Evolutionary conservation across 2,888 invertebrate genomes (phyloP).

Genomic region (Arenicola marina): DNA sequence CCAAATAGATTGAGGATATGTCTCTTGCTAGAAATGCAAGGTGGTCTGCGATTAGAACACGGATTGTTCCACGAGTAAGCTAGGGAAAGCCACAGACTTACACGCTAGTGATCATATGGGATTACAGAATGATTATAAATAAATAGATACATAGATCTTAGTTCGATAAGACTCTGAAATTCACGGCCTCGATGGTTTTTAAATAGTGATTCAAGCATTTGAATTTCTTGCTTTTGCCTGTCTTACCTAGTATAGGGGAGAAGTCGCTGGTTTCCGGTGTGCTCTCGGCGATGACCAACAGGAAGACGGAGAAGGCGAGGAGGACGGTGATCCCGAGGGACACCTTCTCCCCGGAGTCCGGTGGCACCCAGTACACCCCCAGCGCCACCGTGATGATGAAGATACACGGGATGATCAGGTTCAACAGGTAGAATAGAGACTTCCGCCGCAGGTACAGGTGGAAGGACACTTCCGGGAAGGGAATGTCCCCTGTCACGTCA

Average conservation of each 20-base stretch:
- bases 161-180: too few relatives aligned
- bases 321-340: constrained; percentile 11
- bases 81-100: too few relatives aligned
- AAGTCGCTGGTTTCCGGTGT: constrained; percentile 1
- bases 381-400: constrained; percentile 1
- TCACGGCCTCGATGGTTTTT: too few relatives aligned
- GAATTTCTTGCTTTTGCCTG: too few relatives aligned
- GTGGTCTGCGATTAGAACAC: too few relatives aligned
- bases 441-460: constrained; percentile 1
- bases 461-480: background rate
- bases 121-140: too few relatives aligned
- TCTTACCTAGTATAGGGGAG: constrained; percentile 2
- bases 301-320: constrained; percentile 11
- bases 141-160: too few relatives aligned
- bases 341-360: constrained; percentile 12
- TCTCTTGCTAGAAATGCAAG: too few relatives aligned
- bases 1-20: too few relatives aligned
- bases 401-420: constrained; percentile 2
- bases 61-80: too few relatives aligned
- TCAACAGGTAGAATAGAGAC: constrained; percentile 9
- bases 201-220: too few relatives aligned
- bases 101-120: too few relatives aligned
- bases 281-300: background rate
- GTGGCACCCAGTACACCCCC: constrained; percentile 6
- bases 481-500: background rate